A percentile compares a stretch with the other conserved stretches of the same genome.
Conservation (phyloP, 2,888 invertebrate genomes). For the Oscheius onirici region DNA sequence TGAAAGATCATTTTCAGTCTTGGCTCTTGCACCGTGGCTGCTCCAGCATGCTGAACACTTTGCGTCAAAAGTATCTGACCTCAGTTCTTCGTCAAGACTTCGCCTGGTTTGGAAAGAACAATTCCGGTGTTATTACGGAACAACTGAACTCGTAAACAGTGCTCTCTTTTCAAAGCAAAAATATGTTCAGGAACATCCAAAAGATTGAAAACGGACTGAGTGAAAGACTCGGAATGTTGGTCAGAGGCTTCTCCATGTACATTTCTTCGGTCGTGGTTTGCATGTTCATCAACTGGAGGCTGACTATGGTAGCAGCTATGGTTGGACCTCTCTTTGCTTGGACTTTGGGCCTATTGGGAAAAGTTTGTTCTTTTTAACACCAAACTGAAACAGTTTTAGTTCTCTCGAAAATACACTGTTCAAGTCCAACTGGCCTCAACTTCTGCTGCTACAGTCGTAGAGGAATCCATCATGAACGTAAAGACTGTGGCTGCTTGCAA, state of each 20-base stretch:
- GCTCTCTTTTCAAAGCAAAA: conserved; percentile 17
- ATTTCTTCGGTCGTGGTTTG: conserved; percentile 41
- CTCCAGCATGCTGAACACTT: background rate
- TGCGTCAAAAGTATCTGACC: conserved; percentile 38
- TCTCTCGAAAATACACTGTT: no score
- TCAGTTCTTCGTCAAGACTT: conserved; percentile 49
- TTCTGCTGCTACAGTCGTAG: conserved; percentile 37
- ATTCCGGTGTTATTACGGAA: conserved; percentile 42
- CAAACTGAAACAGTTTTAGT: no score
- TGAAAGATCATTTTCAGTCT: background rate
- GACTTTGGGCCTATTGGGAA: conserved; percentile 44
- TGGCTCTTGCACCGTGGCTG: background rate
- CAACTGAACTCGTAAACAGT: conserved; percentile 45
- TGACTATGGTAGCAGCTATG: conserved; percentile 44
- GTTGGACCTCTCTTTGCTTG: conserved; percentile 50
- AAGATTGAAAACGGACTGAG: conserved; percentile 28
- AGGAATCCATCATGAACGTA: conserved; percentile 46
- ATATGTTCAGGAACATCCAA: conserved; percentile 4
- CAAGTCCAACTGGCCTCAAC: conserved; percentile 28
- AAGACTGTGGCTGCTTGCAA: conserved; percentile 53
- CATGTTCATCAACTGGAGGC: conserved; percentile 46
- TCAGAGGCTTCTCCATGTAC: conserved; percentile 53
- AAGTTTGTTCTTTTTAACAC: conserved; percentile 10
- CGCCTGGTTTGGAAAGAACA: conserved; percentile 36
- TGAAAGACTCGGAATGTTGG: conserved; percentile 46